Evolutionary conservation across 2,888 invertebrate genomes (phyloP), one percentile per base, ranked within the genome.

Genomic region (Microctonus hyperodae): DNA sequence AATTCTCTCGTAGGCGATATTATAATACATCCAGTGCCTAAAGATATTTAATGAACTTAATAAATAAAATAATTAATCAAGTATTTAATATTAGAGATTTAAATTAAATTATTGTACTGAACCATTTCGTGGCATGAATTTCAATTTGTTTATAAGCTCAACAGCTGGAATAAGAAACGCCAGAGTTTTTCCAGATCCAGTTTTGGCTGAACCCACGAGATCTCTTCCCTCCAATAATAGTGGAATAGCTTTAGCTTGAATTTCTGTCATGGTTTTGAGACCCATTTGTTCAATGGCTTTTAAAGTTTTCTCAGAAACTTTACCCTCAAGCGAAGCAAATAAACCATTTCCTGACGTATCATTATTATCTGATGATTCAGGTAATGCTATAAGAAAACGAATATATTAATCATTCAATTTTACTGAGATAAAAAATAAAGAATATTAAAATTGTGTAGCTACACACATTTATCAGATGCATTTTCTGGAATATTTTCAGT

Each of bases 1-100:
- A 98, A 87, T 84, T 98, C 98, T 78, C 98, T 88, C 0, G 98
- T 98, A 0, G 98, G 98, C 0, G 97, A 97, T 72, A 98, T 91
- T 58, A 98, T 91, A 51, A 98, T 91, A 28, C 93, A 93, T 20
- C 98, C 98, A 67, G 97, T 96, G 64, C 95, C 93, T 92, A 71
- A 50, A 53, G 13, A 44, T 7, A 44, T n/a, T n/a, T 7, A 44
- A 44, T 3, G 1, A 20, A 44, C 16, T 7, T n/a, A n/a, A 7
- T 16, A 16, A 40, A 4, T 7, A 16, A 20, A 44, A 7, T 20
- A 2, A 7, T 20, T n/a, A 5, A n/a, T n/a, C n/a, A 3, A n/a
- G n/a, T n/a, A n/a, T 4, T 11, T 50, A 16, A 7, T 20, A 11
- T 40, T 22, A 20, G 51, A 23, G 25, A 5, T 28, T 28, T 7